phyloP scores from a whole-genome alignment of 1,140 invertebrate species.

The Drosophila jambulina region DNA sequence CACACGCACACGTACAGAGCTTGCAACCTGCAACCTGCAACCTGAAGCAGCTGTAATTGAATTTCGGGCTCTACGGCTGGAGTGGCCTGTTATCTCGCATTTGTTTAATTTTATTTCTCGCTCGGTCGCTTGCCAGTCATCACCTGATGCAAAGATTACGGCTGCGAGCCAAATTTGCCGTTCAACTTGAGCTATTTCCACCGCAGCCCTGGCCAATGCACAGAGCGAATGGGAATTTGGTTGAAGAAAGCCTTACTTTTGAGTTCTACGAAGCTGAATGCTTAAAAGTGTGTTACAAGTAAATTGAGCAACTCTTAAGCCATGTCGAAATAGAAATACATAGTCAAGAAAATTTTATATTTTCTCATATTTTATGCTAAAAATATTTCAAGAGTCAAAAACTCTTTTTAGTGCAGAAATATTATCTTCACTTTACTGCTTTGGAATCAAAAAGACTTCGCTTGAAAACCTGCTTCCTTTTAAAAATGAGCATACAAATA shows the following conservation, averaged over 20 bases:
- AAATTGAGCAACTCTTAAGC: neutral
- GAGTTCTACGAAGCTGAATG: no score
- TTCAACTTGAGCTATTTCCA: slow-evolving; percentile 25
- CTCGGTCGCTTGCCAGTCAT: slow-evolving; percentile 36
- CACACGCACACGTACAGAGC: slow-evolving; percentile 9
- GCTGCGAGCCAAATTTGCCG: slow-evolving; percentile 17
- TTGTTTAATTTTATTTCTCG: slow-evolving; percentile 69
- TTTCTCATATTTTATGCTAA: no score
- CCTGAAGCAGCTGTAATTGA: slow-evolving; percentile 59
- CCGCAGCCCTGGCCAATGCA: neutral
- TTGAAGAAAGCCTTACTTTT: neutral
- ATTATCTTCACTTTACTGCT: neutral
- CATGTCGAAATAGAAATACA: neutral
- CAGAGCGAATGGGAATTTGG: neutral
- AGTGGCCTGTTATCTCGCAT: slow-evolving; percentile 60
- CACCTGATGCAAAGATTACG: slow-evolving; percentile 67
- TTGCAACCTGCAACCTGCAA: slow-evolving; percentile 47
- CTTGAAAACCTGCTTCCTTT: neutral
- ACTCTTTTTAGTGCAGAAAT: neutral
- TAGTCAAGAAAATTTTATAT: neutral
- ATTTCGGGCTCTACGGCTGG: slow-evolving; percentile 41
- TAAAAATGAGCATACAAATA: neutral
- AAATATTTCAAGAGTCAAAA: neutral
- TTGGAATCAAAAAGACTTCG: neutral
- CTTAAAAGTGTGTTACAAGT: no score